Evolutionary conservation across 2,797 vertebrate genomes (phyloP).

Genomic region (Apodemus agrarius): DNA sequence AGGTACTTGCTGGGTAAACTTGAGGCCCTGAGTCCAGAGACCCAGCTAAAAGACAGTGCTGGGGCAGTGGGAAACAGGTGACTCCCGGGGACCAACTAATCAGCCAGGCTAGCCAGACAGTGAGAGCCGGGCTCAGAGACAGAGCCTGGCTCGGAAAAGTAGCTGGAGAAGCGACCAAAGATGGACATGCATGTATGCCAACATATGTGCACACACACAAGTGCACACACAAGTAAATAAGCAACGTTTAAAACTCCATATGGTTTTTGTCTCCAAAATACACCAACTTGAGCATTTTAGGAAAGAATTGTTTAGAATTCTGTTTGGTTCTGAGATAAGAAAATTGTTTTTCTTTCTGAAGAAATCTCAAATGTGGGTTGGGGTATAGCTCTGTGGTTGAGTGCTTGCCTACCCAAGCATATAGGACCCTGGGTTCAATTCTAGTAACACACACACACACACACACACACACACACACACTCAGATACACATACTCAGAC

Average conservation of each 20-base stretch:
- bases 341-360: slow-evolving; percentile 8
- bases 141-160: neutral
- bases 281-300: slow-evolving; percentile 28
- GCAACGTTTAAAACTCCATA: neutral
- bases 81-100: neutral
- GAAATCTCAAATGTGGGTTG: neutral
- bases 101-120: too few species aligned
- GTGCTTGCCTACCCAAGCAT: neutral
- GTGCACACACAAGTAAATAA: neutral
- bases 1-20: neutral
- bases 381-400: neutral
- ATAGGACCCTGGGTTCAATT: neutral
- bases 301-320: slow-evolving; percentile 14
- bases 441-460: neutral
- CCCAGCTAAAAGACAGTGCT: neutral
- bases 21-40: neutral
- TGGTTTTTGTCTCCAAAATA: slow-evolving; percentile 27
- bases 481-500: neutral
- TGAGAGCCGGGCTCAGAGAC: too few species aligned
- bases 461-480: neutral
- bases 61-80: neutral
- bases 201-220: neutral
- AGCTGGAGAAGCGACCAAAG: neutral
- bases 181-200: neutral
- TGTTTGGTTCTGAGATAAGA: slow-evolving; percentile 6